Evolutionary conservation across 2,888 invertebrate species (phyloP).

Genomic region (Ceriagrion tenellum): DNA sequence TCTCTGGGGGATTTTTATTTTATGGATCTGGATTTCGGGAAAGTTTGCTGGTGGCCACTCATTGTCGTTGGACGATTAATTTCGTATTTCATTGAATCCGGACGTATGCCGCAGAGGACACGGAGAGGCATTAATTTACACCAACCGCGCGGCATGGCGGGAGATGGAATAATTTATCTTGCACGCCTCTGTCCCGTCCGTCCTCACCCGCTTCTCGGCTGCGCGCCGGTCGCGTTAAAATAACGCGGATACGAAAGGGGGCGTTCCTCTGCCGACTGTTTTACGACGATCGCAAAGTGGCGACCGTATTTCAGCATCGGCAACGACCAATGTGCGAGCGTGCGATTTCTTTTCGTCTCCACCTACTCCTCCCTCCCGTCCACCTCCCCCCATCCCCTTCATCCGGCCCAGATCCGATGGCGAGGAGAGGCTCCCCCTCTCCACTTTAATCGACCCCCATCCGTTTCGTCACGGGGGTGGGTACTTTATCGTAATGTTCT

Average conservation of each 20-base stretch:
- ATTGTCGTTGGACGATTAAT: neutral
- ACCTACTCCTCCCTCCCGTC: neutral
- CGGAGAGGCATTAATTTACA: constrained; percentile 26
- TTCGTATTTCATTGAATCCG: constrained; percentile 25
- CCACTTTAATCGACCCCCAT: neutral
- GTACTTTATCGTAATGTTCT: constrained; percentile 2
- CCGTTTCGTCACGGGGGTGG: constrained; percentile 24
- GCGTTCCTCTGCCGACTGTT: neutral
- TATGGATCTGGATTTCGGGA: neutral
- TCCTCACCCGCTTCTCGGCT: neutral
- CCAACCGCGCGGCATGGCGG: neutral
- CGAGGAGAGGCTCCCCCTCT: neutral
- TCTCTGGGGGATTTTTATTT: neutral
- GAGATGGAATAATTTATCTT: constrained; percentile 25
- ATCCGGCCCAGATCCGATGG: neutral
- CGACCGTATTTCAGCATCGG: constrained; percentile 38
- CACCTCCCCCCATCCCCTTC: neutral
- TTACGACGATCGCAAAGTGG: constrained; percentile 45
- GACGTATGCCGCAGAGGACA: neutral
- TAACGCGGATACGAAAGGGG: constrained; percentile 8
- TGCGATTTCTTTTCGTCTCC: neutral
- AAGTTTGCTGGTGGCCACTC: neutral
- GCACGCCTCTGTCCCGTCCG: neutral
- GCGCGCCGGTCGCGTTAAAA: neutral
- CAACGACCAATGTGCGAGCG: constrained; percentile 37